These are phyloP conservation scores for Bombus confusus DNA, from an alignment of 1,140 invertebrate genomes.

Conservation along the genomic window DNA sequence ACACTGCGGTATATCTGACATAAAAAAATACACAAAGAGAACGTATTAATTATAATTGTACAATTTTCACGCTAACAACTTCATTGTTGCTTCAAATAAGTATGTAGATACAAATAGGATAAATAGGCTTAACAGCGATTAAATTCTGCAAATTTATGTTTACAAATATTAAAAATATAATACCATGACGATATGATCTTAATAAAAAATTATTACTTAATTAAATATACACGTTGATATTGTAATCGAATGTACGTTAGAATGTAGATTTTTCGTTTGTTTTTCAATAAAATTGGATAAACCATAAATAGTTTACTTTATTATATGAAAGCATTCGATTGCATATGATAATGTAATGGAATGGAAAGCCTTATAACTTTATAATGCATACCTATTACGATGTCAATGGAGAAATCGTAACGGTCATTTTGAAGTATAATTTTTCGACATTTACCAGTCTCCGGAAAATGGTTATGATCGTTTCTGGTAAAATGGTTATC, in stretches of 20 bases:
- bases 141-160: not conserved
- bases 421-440: not conserved
- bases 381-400: not conserved
- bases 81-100: not conserved
- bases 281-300: not conserved
- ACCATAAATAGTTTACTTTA: too few relatives aligned
- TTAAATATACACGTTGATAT: not conserved
- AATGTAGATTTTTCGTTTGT: not conserved
- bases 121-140: not conserved
- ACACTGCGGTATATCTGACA: not conserved
- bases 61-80: not conserved
- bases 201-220: not conserved
- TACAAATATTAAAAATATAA: not conserved
- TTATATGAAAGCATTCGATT: not conserved
- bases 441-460: not conserved
- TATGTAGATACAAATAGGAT: not conserved
- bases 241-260: not conserved
- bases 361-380: not conserved
- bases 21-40: slow-evolving; percentile 4
- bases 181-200: not conserved
- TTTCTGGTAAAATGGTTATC: slow-evolving; percentile 4
- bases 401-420: not conserved
- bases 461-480: not conserved
- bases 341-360: not conserved
- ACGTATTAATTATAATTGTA: not conserved